phyloP scores from a whole-genome alignment of 2,113 vertebrate genomes.

The Onychostoma macrolepis region DNA sequence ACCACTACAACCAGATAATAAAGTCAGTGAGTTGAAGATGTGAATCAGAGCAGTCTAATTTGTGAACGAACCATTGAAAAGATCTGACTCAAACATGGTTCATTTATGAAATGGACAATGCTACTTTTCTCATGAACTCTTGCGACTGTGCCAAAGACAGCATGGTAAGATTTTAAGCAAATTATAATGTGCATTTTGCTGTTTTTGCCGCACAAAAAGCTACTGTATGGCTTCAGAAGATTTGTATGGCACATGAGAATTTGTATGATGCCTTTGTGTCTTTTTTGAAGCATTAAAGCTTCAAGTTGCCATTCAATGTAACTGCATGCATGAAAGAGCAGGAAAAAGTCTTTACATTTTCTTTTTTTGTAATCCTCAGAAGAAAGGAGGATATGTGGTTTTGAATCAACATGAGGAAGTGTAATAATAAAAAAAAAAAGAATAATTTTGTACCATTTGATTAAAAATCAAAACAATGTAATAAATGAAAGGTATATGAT shows the following conservation, averaged over 20 bases:
- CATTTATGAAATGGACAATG: neutral
- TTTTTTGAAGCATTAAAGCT: neutral
- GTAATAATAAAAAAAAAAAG: neutral
- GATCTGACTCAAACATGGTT: neutral
- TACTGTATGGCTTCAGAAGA: neutral
- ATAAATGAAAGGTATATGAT: constrained; percentile 29
- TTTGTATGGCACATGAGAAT: neutral
- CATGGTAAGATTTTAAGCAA: neutral
- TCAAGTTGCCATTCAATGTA: neutral
- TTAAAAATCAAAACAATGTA: neutral
- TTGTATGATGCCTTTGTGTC: neutral
- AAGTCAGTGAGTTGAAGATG: neutral
- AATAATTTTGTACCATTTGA: neutral
- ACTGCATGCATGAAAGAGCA: neutral
- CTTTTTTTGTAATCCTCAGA: neutral
- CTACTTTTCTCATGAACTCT: neutral
- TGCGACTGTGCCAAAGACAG: neutral
- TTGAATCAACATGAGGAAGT: neutral
- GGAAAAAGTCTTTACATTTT: neutral
- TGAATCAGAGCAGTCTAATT: neutral
- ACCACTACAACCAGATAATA: neutral
- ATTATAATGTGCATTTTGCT: neutral
- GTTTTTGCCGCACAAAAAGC: neutral
- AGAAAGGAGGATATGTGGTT: neutral
- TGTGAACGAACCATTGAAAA: neutral